Evolutionary conservation across 2,113 vertebrate genomes (phyloP).

Genomic region (Nycticorax nycticorax): DNA sequence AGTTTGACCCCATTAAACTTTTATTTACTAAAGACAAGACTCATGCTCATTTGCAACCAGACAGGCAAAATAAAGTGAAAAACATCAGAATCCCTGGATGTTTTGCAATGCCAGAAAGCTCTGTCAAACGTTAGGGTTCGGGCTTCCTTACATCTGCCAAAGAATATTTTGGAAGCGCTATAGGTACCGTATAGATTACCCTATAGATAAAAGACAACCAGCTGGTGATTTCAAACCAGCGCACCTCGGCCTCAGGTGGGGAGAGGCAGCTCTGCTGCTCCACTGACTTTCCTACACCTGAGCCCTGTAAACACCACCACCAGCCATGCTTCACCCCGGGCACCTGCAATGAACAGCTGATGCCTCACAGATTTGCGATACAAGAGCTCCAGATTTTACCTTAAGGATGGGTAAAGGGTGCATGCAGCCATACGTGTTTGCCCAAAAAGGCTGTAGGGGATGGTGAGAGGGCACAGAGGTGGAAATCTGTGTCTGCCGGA

Average conservation of each 20-base stretch:
- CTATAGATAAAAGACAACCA: not conserved
- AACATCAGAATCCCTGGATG: not conserved
- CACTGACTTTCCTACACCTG: not conserved
- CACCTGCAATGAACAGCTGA: fast-evolving
- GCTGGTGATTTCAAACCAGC: not conserved
- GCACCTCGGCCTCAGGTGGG: not conserved
- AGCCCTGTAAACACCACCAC: not conserved
- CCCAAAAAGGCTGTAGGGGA: not conserved
- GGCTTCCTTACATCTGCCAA: not conserved
- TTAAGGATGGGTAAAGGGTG: not conserved
- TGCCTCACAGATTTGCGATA: not conserved
- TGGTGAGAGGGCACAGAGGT: not conserved
- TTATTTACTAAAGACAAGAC: not conserved
- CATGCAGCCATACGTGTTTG: fast-evolving
- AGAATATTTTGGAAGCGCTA: not conserved
- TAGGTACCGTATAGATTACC: not conserved
- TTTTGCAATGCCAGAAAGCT: not conserved
- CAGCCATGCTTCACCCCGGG: not conserved
- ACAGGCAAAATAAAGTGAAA: not conserved
- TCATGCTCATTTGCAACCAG: not conserved
- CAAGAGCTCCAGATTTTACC: not conserved
- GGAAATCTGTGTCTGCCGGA: not conserved
- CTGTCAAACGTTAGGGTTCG: not conserved
- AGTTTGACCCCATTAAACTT: not conserved
- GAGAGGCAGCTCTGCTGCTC: not conserved